Evolutionary conservation across 1,140 invertebrate species (phyloP).

Genomic region (Hycleus phaleratus): DNA sequence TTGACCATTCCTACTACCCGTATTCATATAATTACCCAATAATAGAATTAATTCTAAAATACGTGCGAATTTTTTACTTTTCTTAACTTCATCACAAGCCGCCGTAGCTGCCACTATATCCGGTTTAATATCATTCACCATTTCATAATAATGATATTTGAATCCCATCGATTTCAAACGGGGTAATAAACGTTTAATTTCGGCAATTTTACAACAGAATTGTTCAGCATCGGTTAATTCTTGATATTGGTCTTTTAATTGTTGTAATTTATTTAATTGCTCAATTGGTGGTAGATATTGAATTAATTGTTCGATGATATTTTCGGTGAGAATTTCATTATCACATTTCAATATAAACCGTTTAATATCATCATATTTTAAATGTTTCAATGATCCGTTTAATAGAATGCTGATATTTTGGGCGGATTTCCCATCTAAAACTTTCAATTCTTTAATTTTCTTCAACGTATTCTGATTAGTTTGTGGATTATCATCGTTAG

Average conservation of each 20-base stretch:
- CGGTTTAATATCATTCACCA: slow-evolving; percentile 86
- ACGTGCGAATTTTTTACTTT: slow-evolving; percentile 82
- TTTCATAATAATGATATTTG: slow-evolving; percentile 74
- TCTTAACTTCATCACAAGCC: slow-evolving; percentile 90
- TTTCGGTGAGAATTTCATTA: slow-evolving; percentile 71
- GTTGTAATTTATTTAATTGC: slow-evolving; percentile 74
- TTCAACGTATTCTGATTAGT: slow-evolving; percentile 52
- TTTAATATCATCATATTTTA: slow-evolving; percentile 80
- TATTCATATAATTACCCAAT: slow-evolving; percentile 93
- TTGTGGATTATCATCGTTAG: slow-evolving; percentile 44
- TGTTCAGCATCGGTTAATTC: slow-evolving; percentile 90
- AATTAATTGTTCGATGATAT: slow-evolving; percentile 75
- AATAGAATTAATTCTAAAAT: slow-evolving; percentile 85
- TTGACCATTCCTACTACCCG: slow-evolving; percentile 85
- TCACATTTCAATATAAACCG: slow-evolving; percentile 79
- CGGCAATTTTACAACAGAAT: slow-evolving; percentile 84
- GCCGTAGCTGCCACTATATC: slow-evolving; percentile 91
- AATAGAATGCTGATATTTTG: slow-evolving; percentile 93
- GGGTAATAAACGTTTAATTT: slow-evolving; percentile 82
- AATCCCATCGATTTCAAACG: slow-evolving; percentile 86
- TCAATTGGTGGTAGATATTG: slow-evolving; percentile 86
- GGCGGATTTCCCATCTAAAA: slow-evolving; percentile 85
- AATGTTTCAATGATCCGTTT: slow-evolving; percentile 81
- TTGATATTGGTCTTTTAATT: slow-evolving; percentile 67
- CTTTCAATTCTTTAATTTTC: slow-evolving; percentile 85